Evolutionary conservation across 2,888 invertebrate genomes (phyloP).

Genomic region (Drosophila infuscata): DNA sequence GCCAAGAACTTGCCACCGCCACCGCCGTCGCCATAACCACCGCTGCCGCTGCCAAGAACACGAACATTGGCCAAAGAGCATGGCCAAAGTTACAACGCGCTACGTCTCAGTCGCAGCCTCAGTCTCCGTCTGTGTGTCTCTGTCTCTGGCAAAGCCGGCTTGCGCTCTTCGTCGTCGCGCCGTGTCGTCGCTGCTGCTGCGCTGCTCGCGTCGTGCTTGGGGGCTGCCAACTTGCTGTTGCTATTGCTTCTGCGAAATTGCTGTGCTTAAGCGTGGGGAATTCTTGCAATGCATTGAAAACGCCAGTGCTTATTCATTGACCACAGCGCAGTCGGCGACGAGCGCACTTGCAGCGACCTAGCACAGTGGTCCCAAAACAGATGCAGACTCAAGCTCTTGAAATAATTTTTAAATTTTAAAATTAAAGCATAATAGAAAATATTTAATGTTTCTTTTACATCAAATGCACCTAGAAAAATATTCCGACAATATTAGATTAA

Average conservation of each 20-base stretch:
- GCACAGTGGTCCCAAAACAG: constrained; percentile 21
- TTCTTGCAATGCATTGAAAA: constrained; percentile 64
- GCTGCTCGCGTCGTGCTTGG: constrained; percentile 26
- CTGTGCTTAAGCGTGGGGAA: constrained; percentile 56
- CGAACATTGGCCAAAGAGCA: constrained; percentile 74
- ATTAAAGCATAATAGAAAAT: neutral
- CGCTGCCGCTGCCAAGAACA: constrained; percentile 32
- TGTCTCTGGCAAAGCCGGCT: constrained; percentile 50
- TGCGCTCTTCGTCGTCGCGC: constrained; percentile 29
- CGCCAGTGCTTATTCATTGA: constrained; percentile 61
- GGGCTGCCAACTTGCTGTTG: constrained; percentile 61
- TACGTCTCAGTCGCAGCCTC: constrained; percentile 29
- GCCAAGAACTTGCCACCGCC: constrained; percentile 67
- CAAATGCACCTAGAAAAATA: neutral
- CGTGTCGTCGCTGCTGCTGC: constrained; percentile 30
- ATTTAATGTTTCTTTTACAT: neutral
- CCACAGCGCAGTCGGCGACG: constrained; percentile 40
- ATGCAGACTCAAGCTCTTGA: neutral
- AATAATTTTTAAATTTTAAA: neutral
- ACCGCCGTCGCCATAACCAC: constrained; percentile 21
- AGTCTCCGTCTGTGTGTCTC: constrained; percentile 24
- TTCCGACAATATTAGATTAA: neutral
- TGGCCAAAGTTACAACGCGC: constrained; percentile 68
- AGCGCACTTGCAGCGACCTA: constrained; percentile 4
- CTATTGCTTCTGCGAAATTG: constrained; percentile 47